phyloP scores from a whole-genome alignment of 2,797 vertebrate species.

The Falco biarmicus region DNA sequence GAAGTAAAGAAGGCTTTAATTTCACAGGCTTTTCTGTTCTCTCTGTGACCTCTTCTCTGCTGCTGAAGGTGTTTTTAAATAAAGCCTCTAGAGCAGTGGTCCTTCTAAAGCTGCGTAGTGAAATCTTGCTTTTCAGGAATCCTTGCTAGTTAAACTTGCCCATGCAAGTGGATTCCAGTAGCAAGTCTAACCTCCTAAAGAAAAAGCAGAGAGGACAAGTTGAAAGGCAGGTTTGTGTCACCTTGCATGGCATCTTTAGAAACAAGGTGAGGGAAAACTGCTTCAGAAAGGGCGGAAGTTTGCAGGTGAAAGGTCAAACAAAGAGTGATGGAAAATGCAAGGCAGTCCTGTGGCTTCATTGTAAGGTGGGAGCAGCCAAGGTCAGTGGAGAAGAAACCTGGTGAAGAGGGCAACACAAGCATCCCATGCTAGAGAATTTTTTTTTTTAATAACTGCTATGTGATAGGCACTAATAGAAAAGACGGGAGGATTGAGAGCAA shows the following conservation, averaged over 20 bases:
- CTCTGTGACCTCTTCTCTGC: not conserved
- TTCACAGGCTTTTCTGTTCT: not conserved
- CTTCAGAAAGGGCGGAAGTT: not conserved
- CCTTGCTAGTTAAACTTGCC: not conserved
- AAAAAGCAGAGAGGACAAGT: not conserved
- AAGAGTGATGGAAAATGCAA: not conserved
- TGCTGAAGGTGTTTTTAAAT: not conserved
- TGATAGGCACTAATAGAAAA: not conserved
- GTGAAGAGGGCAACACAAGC: not conserved
- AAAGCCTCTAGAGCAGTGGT: not conserved
- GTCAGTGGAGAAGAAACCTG: not conserved
- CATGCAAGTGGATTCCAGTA: not conserved
- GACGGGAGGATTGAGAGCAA: not conserved
- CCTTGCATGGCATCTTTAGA: not conserved
- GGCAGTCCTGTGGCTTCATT: not conserved
- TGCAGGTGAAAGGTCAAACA: not conserved
- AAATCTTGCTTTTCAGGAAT: constrained; percentile 31
- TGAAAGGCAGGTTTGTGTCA: accelerated
- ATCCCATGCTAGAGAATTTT: not conserved
- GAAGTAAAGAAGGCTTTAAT: not conserved
- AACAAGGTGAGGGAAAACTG: not conserved
- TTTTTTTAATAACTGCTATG: not conserved
- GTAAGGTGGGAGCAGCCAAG: not conserved
- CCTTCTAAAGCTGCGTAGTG: not conserved
- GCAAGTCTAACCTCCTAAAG: not conserved